Evolutionary conservation across 2,797 vertebrate genomes (phyloP), one percentile per base, ranked within the genome.

Genomic region (Ptychobarbus kaznakovi): DNA sequence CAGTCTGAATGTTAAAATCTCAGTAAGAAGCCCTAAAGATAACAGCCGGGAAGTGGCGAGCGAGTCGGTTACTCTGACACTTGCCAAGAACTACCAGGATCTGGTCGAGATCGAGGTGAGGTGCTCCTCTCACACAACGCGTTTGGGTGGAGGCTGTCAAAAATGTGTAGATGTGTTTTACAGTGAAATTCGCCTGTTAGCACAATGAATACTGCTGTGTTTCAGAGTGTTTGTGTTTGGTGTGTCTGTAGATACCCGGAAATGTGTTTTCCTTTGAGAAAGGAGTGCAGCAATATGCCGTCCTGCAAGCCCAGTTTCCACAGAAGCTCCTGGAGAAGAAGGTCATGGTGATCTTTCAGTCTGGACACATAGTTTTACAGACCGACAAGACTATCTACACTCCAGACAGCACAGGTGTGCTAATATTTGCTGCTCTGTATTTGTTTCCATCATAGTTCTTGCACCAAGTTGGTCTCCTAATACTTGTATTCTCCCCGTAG

Each of bases 371-470:
- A 78, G 89, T 91, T 28, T 58, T 90, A 18, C 90, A 91, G 82
- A 91, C 90, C 0, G 90, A 90, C 80, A 91, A 91, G 51, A 86
- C 87, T 80, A 89, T 90, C 77, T 90, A 90, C 86, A 90, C 89
- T 13, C 87, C 90, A 1, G n/a, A 49, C 70, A 85, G 68, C 72
- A 40, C n/a, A 68, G 86, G 88, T 87, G 80, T 4, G 20, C 32
- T 40, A 0, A 68, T 12, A 32, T 66, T 35, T 20, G 13, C 63
- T 40, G 51, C 12, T 58, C 51, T 25, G 38, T 7, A 56, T 65
- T 44, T 51, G n/a, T 35, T 35, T 53, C 61, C 61, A 63, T 28
- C 61, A 28, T 15, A 32, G 11, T 56, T 22, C 18, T 53, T 0
- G 4, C 46, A 49, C 25, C 25, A 32, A 51, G 18, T 13, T 75